Evolutionary conservation across 1,140 invertebrate genomes (phyloP), one percentile per base, ranked within the genome.

Genomic region (Eriosoma lanigerum): DNA sequence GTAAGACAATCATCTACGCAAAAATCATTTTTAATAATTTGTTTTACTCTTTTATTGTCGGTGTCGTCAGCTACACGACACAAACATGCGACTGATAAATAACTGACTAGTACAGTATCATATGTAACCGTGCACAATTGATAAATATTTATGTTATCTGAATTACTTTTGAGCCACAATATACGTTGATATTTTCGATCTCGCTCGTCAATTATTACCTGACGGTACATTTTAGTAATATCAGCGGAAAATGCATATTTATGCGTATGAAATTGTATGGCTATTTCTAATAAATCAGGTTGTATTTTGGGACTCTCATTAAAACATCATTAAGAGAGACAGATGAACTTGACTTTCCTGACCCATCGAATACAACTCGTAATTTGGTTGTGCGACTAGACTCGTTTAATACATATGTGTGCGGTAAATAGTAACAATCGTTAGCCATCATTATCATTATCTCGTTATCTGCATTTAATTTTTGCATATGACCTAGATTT

Each of bases 41-140:
- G 62, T 64, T 82, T 62, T 48, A 82, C 32, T 38, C 8, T 38
- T 4, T 4, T 3, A 38, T 84, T 10, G 60, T 50, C 38, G 85
- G 8, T 32, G 52, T 82, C 81, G 83, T 82, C 80, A 1, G 83
- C n/a, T 84, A 84, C 80, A 83, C 84, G 84, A n/a, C 85, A 54
- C 10, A 88, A 58, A 82, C 54, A 82, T 64, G 83, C 66, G 8
- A 83, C 84, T 2, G 86, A 86, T 26, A 86, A 76, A 81, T 82
- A 87, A 17, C 85, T 83, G 9, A 85, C 84, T 38, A 82, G 82
- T 8, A 83, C 64, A 10, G 82, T 84, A 0, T 86, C 87, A 73
- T 86, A 86, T 0, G 84, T 86, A 2, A 86, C 84, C 9, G 87
- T 84, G 19, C 82, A 83, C n/a, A 87, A 73, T 72, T 84, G 32